These are phyloP conservation scores for Andrena haemorrhoa DNA, from an alignment of 2,888 invertebrate species.

Conservation along the genomic window DNA sequence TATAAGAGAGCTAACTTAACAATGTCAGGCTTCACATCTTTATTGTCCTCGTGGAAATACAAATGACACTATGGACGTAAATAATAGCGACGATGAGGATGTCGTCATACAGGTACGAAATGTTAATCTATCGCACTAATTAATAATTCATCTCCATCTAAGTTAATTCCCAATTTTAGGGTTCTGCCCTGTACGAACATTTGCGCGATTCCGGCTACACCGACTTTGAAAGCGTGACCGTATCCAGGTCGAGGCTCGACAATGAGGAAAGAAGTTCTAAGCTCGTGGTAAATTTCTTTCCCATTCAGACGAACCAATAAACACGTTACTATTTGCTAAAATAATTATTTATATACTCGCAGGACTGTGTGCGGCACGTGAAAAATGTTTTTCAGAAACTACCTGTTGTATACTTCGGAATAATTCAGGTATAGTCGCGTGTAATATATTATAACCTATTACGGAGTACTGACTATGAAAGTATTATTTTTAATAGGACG, in stretches of 20 bases:
- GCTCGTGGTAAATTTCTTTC: slow-evolving; percentile 30
- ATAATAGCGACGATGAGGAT: slow-evolving; percentile 68
- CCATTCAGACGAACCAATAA: not conserved
- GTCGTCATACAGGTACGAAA: slow-evolving; percentile 77
- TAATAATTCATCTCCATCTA: slow-evolving; percentile 9
- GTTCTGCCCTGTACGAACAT: slow-evolving; percentile 77
- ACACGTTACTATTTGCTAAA: not conserved
- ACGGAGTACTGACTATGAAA: not conserved
- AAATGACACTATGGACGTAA: slow-evolving; percentile 26
- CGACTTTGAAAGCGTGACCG: slow-evolving; percentile 76
- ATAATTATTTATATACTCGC: slow-evolving; percentile 34
- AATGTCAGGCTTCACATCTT: not conserved
- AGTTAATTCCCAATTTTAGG: slow-evolving; percentile 67
- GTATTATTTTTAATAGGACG: slow-evolving; percentile 61
- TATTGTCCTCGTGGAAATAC: slow-evolving; percentile 8
- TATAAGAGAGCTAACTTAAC: slow-evolving; percentile 4
- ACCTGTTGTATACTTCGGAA: slow-evolving; percentile 40
- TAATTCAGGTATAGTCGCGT: slow-evolving; percentile 58
- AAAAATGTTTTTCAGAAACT: slow-evolving; percentile 46
- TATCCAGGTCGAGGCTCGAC: slow-evolving; percentile 23
- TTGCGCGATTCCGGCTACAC: slow-evolving; percentile 77
- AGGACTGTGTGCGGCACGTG: slow-evolving; percentile 38
- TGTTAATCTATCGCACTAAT: not conserved
- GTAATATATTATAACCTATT: not conserved
- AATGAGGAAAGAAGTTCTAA: slow-evolving; percentile 4